Conservation (phyloP, 2,888 invertebrate species). For the Pollenia griseotomentosa region DNA sequence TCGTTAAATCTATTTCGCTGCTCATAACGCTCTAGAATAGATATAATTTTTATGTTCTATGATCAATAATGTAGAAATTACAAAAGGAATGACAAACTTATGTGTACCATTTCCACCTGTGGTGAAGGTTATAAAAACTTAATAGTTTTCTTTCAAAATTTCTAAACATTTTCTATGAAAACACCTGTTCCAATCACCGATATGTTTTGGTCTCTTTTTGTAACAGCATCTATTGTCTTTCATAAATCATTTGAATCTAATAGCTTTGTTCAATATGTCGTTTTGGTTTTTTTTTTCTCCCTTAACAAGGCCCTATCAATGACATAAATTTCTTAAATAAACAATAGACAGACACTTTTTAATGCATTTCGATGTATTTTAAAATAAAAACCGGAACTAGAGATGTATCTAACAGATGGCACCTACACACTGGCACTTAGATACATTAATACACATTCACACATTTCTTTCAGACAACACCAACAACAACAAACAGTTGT, state of each 20-base stretch:
- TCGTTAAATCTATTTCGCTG: too few relatives aligned
- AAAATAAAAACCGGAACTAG: slow-evolving; percentile 69
- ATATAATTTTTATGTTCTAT: too few relatives aligned
- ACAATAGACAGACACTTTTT: slow-evolving; percentile 33
- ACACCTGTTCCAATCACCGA: slow-evolving; percentile 56
- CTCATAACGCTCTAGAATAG: too few relatives aligned
- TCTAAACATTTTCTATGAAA: neutral
- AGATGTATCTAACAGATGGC: slow-evolving; percentile 69
- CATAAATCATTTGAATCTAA: slow-evolving; percentile 60
- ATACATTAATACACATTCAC: slow-evolving; percentile 22
- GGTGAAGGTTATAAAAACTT: too few relatives aligned
- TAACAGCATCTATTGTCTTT: slow-evolving; percentile 32
- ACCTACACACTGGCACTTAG: slow-evolving; percentile 48
- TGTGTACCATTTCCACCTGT: too few relatives aligned
- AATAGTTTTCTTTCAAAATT: neutral
- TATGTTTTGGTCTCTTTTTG: slow-evolving; percentile 29
- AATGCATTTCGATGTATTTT: slow-evolving; percentile 63
- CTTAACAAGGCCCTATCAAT: slow-evolving; percentile 59
- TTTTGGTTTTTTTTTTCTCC: slow-evolving; percentile 6
- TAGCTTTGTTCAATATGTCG: neutral
- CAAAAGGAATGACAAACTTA: too few relatives aligned
- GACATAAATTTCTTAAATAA: slow-evolving; percentile 59
- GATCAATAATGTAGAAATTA: too few relatives aligned
- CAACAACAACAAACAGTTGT: slow-evolving; percentile 58
- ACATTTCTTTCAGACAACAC: slow-evolving; percentile 8